Conservation (phyloP, 1,140 invertebrate species). For the Charaxes varanes region DNA sequence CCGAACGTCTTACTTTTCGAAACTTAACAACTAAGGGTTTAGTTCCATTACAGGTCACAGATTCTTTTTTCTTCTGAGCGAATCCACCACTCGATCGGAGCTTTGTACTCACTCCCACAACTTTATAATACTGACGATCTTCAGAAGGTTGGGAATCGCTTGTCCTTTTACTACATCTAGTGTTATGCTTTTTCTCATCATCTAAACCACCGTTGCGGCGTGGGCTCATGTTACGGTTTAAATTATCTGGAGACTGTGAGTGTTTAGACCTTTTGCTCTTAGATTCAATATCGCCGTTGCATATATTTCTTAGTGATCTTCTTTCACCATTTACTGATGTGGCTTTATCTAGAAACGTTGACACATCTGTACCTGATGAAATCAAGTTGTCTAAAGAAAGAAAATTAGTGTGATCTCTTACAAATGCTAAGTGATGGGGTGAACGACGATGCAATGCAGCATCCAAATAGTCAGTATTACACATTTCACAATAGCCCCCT, state of each 20-base stretch:
- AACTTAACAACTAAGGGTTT: slow-evolving; percentile 83
- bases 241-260: slow-evolving; percentile 44
- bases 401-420: slow-evolving; percentile 82
- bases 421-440: slow-evolving; percentile 82
- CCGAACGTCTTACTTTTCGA: slow-evolving; percentile 79
- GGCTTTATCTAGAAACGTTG: slow-evolving; percentile 76
- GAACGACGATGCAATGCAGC: slow-evolving; percentile 80
- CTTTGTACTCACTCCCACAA: slow-evolving; percentile 82
- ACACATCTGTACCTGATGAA: slow-evolving; percentile 75
- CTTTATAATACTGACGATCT: slow-evolving; percentile 82
- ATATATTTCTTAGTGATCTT: slow-evolving; percentile 56
- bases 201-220: slow-evolving; percentile 44
- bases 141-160: slow-evolving; percentile 73
- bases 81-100: slow-evolving; percentile 77
- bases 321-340: slow-evolving; percentile 57
- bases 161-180: slow-evolving; percentile 68
- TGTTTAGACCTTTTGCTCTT: slow-evolving; percentile 38
- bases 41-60: slow-evolving; percentile 52
- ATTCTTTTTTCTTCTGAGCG: slow-evolving; percentile 41
- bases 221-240: slow-evolving; percentile 47
- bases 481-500: slow-evolving; percentile 85
- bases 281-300: slow-evolving; percentile 54
- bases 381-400: slow-evolving; percentile 81
- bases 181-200: slow-evolving; percentile 47
- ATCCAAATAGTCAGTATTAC: slow-evolving; percentile 80